These are phyloP conservation scores for Wasmannia auropunctata DNA, from an alignment of 1,140 invertebrate genomes.

Conservation along the genomic window DNA sequence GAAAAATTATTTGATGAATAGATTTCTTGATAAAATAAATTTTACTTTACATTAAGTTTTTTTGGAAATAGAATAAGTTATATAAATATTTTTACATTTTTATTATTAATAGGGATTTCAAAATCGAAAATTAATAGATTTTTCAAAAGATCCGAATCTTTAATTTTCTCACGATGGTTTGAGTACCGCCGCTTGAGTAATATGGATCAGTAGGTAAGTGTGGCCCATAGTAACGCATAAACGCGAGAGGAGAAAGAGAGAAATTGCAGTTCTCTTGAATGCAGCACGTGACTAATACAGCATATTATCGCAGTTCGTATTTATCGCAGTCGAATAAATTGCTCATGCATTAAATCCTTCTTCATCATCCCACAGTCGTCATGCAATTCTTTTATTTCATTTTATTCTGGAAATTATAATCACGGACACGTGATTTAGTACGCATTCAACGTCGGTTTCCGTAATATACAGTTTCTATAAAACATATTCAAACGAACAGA, in stretches of 20 bases:
- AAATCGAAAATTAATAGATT: background rate
- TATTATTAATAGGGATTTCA: background rate
- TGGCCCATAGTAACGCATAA: slow-evolving; percentile 58
- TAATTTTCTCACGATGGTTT: slow-evolving; percentile 43
- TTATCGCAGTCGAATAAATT: slow-evolving; percentile 19
- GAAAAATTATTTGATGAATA: background rate
- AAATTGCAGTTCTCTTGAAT: slow-evolving; percentile 58
- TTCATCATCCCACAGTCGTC: background rate
- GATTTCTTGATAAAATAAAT: background rate
- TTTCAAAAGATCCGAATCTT: background rate
- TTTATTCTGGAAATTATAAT: background rate
- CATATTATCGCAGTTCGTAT: slow-evolving; percentile 24
- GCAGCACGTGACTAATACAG: slow-evolving; percentile 50
- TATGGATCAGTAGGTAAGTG: slow-evolving; percentile 68
- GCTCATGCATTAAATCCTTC: background rate
- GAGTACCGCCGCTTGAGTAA: slow-evolving; percentile 32
- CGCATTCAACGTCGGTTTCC: background rate
- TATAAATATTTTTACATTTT: background rate
- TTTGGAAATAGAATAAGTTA: background rate
- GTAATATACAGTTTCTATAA: background rate
- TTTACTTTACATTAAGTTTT: background rate
- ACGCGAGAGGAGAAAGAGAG: slow-evolving; percentile 47
- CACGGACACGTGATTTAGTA: background rate
- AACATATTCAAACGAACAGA: background rate
- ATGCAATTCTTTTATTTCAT: background rate